Percentiles rank a stretch among this genome's conserved stretches.
These are phyloP conservation scores for Punctoribates punctum DNA, from an alignment of 2,888 invertebrate genomes.

Conservation along the genomic window DNA sequence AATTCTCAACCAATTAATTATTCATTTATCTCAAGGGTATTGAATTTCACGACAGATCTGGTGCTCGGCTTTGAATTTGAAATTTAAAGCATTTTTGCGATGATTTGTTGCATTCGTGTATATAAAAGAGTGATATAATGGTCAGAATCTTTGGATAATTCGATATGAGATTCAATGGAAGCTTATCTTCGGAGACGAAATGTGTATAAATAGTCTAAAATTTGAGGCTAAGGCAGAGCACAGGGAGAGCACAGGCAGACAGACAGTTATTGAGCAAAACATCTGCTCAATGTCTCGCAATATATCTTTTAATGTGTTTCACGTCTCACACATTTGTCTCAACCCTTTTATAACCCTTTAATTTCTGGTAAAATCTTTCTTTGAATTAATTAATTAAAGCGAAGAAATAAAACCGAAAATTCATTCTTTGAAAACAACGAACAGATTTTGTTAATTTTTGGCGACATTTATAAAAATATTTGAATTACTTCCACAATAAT, in stretches of 20 bases:
- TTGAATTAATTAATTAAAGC: neutral
- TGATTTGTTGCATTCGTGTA: neutral
- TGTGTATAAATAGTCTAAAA: conserved; percentile 28
- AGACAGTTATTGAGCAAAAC: conserved; percentile 9
- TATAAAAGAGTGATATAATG: conserved; percentile 6
- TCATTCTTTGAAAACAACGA: neutral
- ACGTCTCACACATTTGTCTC: neutral
- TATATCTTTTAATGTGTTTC: conserved; percentile 20
- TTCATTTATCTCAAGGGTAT: neutral
- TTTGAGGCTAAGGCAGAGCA: neutral
- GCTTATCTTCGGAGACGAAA: conserved; percentile 1
- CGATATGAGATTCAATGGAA: neutral
- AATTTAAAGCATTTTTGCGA: neutral
- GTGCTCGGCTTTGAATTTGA: neutral
- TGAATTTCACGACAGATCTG: neutral
- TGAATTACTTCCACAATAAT: neutral
- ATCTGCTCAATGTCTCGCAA: conserved; percentile 26
- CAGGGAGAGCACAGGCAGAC: neutral
- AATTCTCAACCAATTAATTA: too few species aligned
- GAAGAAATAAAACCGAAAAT: neutral
- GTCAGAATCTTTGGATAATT: conserved; percentile 1
- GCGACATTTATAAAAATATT: conserved; percentile 9
- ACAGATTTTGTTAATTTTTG: neutral
- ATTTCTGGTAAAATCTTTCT: conserved; percentile 1
- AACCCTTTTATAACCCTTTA: conserved; percentile 5